phyloP scores from a whole-genome alignment of 1,140 invertebrate genomes.

The Chironomus tepperi region DNA sequence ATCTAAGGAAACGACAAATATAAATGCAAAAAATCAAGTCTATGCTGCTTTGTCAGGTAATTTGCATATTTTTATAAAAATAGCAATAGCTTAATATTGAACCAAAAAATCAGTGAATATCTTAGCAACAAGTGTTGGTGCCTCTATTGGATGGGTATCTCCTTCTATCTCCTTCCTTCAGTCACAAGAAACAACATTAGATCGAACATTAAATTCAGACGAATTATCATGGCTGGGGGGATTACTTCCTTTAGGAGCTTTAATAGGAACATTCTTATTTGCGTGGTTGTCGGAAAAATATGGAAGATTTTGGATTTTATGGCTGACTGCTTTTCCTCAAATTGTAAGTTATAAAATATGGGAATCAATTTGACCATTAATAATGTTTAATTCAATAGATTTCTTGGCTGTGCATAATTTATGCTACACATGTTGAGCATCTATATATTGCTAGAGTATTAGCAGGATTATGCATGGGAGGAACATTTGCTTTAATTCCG shows the following conservation, averaged over 20 bases:
- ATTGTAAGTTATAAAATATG: not conserved
- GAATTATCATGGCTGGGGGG: slow-evolving; percentile 48
- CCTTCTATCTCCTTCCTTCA: slow-evolving; percentile 42
- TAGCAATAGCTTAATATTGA: not conserved
- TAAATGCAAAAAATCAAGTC: not conserved
- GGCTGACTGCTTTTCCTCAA: slow-evolving; percentile 43
- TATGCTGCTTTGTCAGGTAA: not conserved
- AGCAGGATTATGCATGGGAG: slow-evolving; percentile 39
- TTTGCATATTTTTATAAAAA: not conserved
- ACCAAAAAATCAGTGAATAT: not conserved
- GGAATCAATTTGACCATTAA: not conserved
- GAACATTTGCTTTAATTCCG: slow-evolving; percentile 35
- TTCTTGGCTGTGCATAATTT: not conserved
- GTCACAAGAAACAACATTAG: slow-evolving; percentile 32
- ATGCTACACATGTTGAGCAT: not conserved
- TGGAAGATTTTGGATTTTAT: slow-evolving; percentile 44
- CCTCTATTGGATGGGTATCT: slow-evolving; percentile 43
- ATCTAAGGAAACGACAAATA: not conserved
- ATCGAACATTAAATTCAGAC: slow-evolving; percentile 33
- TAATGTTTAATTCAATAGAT: not conserved
- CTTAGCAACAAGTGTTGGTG: slow-evolving; percentile 28
- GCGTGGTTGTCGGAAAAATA: slow-evolving; percentile 47
- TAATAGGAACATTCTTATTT: slow-evolving; percentile 43
- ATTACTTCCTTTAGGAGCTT: slow-evolving; percentile 42
- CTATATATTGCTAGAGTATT: slow-evolving; percentile 41